phyloP scores from a whole-genome alignment of 2,888 invertebrate genomes.

The Griposia aprilina region DNA sequence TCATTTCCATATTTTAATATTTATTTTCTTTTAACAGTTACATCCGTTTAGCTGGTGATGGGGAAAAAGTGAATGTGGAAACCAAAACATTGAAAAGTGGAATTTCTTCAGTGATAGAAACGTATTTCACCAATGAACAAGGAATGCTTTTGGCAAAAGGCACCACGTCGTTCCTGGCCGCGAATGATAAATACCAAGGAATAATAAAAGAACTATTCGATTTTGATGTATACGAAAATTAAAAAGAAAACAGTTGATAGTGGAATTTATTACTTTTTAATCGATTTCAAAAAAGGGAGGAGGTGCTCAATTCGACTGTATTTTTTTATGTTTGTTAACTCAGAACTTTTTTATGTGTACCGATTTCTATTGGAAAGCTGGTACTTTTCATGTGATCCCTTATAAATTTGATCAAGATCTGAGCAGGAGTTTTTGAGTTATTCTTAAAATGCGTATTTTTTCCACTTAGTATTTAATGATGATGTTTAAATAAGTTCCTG shows the following conservation, averaged over 20 bases:
- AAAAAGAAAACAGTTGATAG: neutral
- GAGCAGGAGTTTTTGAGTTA: too few relatives aligned
- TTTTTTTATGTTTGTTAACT: too few relatives aligned
- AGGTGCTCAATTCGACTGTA: too few relatives aligned
- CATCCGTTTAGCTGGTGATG: slow-evolving; percentile 62
- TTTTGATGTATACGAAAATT: slow-evolving; percentile 63
- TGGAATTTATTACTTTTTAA: neutral
- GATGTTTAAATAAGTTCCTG: too few relatives aligned
- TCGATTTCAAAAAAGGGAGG: too few relatives aligned
- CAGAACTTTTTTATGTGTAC: too few relatives aligned
- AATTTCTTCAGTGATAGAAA: slow-evolving; percentile 65
- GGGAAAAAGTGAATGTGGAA: slow-evolving; percentile 69
- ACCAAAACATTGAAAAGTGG: slow-evolving; percentile 66
- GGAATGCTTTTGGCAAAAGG: slow-evolving; percentile 71
- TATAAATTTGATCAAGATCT: too few relatives aligned
- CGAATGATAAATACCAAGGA: slow-evolving; percentile 60
- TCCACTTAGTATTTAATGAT: too few relatives aligned
- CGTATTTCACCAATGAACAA: slow-evolving; percentile 59
- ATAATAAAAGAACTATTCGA: slow-evolving; percentile 42
- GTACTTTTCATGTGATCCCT: too few relatives aligned
- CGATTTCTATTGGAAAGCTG: too few relatives aligned
- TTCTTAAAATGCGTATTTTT: too few relatives aligned
- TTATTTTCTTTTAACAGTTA: slow-evolving; percentile 61
- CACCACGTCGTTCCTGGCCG: slow-evolving; percentile 61
- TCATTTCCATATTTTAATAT: neutral